Base-by-base conservation (phyloP, 2,113 vertebrate genomes). In the Anoplopoma fimbria region DNA sequence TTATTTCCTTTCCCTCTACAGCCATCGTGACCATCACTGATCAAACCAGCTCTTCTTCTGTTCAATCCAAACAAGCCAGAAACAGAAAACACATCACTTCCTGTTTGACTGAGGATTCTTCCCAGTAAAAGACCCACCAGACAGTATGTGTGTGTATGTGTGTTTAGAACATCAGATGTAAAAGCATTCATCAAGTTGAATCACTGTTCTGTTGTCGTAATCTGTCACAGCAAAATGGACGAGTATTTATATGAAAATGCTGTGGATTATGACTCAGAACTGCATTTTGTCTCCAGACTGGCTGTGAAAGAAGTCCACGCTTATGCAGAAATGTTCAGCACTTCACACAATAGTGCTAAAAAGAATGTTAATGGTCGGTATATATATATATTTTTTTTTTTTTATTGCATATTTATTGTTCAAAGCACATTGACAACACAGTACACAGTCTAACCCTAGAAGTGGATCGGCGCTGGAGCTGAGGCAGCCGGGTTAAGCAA, bases 91-190 rank as follows among this genome's bases (percentile, higher is more conserved):
- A 4, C 62, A 73, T 79, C 62, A 69, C 76, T 84, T 84, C 76
- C 76, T 81, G 83, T 85, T 53, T 75, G 65, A 79, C 15, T 57
- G 36, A 76, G 58, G 33, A 60, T n/a, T 40, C 21, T n/a, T 68
- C 33, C 45, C 15, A 19, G 8, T 61, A 68, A 81, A 38, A 40
- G 69, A 71, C 38, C 62, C 33, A 68, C 75, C 53, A 73, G 68
- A 55, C 58, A 23, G 61, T 21, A 12, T 33, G 21, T 45, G 76
- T 70, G 29, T 75, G 55, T 47, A 19, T 40, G 69, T 75, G 57
- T 75, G 57, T 75, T 49, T 58, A 55, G 33, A 53, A 13, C 21
- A 42, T 60, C 29, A 51, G 14, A 69, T 57, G 73, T 68, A 51
- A 75, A 69, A 69, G 79, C 75, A 63, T 62, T 75, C 60, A 49